Base-by-base conservation (phyloP, 2,797 vertebrate genomes). In the Avahi laniger region DNA sequence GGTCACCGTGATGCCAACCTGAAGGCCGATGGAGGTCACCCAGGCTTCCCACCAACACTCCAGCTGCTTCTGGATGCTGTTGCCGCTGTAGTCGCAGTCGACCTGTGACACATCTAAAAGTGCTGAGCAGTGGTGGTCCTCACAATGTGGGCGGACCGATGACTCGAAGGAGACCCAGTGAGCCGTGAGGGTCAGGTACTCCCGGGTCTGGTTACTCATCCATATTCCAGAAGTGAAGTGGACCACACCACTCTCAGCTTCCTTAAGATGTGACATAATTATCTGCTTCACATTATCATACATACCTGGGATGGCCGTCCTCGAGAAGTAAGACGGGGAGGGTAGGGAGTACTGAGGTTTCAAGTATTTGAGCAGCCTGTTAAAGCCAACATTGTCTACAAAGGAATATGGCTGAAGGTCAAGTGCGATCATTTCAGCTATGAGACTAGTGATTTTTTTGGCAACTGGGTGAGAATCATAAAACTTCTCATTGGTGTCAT, bases 391-490 rank as follows among this genome's bases (percentile, higher is more conserved):
- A 70, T 99, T 99, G 98, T 99, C 99, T 97, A 99, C 99, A 98
- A 99, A 97, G 90, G 99, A 99, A 97, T 99, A 99, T 98, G 99
- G 99, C 99, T 99, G 99, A 98, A 99, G 99, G 98, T 99, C 99
- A 98, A 99, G 99, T 99, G 99, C 99, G 98, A 99, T 99, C 99
- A 99, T 99, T 99, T 99, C 99, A 2, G 99, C 99, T 67, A 99
- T 97, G 97, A 99, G 99, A 99, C 99, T 99, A 94, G 99, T 99
- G 95, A 99, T 99, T 99, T 99, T 99, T 99, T 99, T 99, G 99
- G 99, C 99, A 99, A 99, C 99, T 93, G 99, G 99, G 98, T 99
- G 99, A 98, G 99, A 98, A 97, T 99, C 99, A 94, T 99, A 99
- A 95, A 99, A 99, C 98, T 99, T 99, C 92, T 99, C 99, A 94